Percentiles rank a stretch among this genome's conserved stretches.
Conservation (phyloP, 2,113 vertebrate species). For the Solea senegalensis region DNA sequence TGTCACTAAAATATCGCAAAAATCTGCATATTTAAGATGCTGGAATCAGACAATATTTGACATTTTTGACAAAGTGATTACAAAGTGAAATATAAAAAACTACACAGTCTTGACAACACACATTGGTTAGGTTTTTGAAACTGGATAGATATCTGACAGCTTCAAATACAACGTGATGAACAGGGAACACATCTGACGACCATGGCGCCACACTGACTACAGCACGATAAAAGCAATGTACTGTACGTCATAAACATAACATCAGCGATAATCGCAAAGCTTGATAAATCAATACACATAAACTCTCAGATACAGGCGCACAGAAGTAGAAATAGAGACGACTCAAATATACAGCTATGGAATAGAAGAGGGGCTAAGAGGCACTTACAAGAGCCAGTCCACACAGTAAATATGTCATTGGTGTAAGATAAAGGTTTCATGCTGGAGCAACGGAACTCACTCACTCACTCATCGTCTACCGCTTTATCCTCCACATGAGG, state of each 20-base stretch:
- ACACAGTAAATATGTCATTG: constrained; percentile 3
- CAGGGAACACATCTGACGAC: background rate
- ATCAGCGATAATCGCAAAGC: constrained; percentile 1
- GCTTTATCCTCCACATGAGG: too few species aligned
- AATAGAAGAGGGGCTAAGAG: constrained; percentile 1
- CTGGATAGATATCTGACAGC: too few species aligned
- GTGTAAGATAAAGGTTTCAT: background rate
- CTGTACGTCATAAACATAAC: constrained; percentile 12
- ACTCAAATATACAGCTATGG: background rate
- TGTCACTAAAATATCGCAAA: too few species aligned
- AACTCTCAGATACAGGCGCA: background rate
- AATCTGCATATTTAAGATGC: background rate
- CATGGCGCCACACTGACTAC: constrained; percentile 2
- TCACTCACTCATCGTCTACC: too few species aligned
- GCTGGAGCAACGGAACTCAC: background rate
- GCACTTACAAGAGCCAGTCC: constrained; percentile 5
- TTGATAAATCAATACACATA: constrained; percentile 23
- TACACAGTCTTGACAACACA: too few species aligned
- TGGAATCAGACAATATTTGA: background rate
- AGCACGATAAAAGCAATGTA: constrained; percentile 4
- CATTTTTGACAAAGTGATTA: too few species aligned
- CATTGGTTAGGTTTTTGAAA: too few species aligned
- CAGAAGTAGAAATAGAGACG: background rate
- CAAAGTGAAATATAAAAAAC: too few species aligned
- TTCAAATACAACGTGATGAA: background rate